phyloP scores from a whole-genome alignment of 1,140 invertebrate genomes.

The Paralvinella palmiformis region DNA sequence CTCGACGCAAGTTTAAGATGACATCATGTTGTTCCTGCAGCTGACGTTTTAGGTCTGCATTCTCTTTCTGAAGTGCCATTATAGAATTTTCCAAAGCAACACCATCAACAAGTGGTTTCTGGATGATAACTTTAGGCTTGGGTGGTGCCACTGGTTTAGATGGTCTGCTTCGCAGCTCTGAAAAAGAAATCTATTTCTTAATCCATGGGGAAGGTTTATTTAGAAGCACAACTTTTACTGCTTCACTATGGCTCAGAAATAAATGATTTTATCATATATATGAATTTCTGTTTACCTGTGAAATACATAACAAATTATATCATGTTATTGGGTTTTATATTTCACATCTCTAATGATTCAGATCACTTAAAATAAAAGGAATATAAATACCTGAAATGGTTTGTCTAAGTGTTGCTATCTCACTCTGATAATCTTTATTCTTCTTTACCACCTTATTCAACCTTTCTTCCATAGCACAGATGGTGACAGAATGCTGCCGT shows the following conservation, averaged over 20 bases:
- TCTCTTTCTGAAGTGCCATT: slow-evolving; percentile 40
- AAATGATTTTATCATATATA: no score
- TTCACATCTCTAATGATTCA: no score
- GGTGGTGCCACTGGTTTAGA: slow-evolving; percentile 33
- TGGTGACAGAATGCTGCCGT: slow-evolving; percentile 47
- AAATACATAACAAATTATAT: no score
- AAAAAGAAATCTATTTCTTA: no score
- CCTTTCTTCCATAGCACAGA: slow-evolving; percentile 49
- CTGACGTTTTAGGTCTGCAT: slow-evolving; percentile 37
- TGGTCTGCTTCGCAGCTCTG: slow-evolving; percentile 19
- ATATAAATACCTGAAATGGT: slow-evolving; percentile 35
- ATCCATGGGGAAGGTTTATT: no score
- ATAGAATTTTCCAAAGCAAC: slow-evolving; percentile 40
- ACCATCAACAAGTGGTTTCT: slow-evolving; percentile 33
- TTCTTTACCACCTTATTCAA: slow-evolving; percentile 42
- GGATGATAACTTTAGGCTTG: slow-evolving; percentile 42
- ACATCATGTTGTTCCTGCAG: slow-evolving; percentile 40
- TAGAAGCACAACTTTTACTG: no score
- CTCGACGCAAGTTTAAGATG: slow-evolving; percentile 40
- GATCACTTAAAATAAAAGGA: no score
- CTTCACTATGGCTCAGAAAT: no score
- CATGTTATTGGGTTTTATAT: no score
- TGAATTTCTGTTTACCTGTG: no score
- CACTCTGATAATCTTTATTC: slow-evolving; percentile 38
- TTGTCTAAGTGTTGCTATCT: slow-evolving; percentile 35